A percentile compares a stretch with the other conserved stretches of the same genome.
phyloP scores from a whole-genome alignment of 2,113 vertebrate species.

The Cisticola juncidis region DNA sequence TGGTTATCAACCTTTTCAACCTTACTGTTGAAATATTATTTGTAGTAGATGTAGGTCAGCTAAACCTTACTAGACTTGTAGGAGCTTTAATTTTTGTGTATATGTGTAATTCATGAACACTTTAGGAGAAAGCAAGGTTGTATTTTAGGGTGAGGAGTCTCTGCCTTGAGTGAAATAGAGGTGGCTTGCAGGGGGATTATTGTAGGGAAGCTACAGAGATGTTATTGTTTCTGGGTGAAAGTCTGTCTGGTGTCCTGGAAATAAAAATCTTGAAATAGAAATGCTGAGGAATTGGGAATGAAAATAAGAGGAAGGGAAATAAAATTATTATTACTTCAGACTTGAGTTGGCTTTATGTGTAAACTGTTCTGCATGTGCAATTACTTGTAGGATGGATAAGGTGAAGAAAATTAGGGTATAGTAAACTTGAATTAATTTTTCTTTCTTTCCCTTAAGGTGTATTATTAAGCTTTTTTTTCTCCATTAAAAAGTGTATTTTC shows the following conservation, averaged over 20 bases:
- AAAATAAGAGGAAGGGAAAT: background rate
- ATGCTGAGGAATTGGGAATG: background rate
- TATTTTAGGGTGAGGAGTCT: background rate
- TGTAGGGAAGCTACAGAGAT: background rate
- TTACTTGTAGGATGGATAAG: background rate
- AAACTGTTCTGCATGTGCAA: background rate
- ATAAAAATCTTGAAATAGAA: background rate
- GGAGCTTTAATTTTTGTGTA: background rate
- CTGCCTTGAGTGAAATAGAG: background rate
- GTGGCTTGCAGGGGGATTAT: background rate
- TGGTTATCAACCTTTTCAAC: background rate
- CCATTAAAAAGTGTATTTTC: background rate
- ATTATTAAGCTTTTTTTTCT: background rate
- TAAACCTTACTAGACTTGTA: background rate
- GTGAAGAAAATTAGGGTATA: background rate
- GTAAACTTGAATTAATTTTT: background rate
- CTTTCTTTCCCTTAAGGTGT: background rate
- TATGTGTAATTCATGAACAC: accelerated
- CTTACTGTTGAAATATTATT: background rate
- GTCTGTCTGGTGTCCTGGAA: background rate
- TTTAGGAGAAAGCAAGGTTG: background rate
- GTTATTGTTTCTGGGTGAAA: background rate
- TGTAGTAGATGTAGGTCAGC: background rate
- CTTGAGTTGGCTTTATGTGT: background rate
- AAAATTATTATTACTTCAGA: background rate